A percentile compares a stretch with the other conserved stretches of the same genome.
Conservation (phyloP, 1,140 invertebrate species). For the Drosophila asahinai region DNA sequence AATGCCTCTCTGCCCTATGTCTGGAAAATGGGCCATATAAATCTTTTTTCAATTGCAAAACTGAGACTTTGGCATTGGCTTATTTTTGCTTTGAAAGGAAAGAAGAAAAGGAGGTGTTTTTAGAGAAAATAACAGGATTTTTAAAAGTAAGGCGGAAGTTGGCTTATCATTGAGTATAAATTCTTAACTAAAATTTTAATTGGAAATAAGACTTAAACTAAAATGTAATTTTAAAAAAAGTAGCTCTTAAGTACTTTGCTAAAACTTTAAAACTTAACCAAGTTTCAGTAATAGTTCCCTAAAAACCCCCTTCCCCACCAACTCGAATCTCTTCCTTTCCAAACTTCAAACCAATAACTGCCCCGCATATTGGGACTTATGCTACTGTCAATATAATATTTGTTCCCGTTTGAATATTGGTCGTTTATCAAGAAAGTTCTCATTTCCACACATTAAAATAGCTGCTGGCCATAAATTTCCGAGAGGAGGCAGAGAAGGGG, state of each 20-base stretch:
- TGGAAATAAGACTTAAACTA: too few relatives aligned
- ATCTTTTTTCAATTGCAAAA: constrained; percentile 17
- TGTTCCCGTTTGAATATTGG: constrained; percentile 44
- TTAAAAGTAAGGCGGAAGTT: not conserved
- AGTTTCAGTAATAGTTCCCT: too few relatives aligned
- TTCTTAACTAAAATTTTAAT: too few relatives aligned
- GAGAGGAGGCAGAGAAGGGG: not conserved
- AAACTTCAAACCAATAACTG: constrained; percentile 27
- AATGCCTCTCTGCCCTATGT: not conserved
- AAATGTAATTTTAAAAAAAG: too few relatives aligned
- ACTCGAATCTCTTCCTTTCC: not conserved
- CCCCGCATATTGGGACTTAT: constrained; percentile 38
- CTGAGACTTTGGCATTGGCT: constrained; percentile 7
- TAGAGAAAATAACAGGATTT: not conserved
- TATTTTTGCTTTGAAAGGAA: constrained; percentile 10
- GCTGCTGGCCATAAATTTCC: constrained; percentile 62
- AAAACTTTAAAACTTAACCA: too few relatives aligned
- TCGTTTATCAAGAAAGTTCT: constrained; percentile 70
- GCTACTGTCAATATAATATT: constrained; percentile 65
- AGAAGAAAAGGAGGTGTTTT: too few relatives aligned
- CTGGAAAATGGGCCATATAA: constrained; percentile 27
- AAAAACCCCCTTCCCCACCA: not conserved
- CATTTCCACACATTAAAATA: constrained; percentile 80
- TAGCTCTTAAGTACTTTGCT: too few relatives aligned
- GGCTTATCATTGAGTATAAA: too few relatives aligned